Evolutionary conservation across 2,797 vertebrate species (phyloP).

Genomic region (Eidolon dupreanum): DNA sequence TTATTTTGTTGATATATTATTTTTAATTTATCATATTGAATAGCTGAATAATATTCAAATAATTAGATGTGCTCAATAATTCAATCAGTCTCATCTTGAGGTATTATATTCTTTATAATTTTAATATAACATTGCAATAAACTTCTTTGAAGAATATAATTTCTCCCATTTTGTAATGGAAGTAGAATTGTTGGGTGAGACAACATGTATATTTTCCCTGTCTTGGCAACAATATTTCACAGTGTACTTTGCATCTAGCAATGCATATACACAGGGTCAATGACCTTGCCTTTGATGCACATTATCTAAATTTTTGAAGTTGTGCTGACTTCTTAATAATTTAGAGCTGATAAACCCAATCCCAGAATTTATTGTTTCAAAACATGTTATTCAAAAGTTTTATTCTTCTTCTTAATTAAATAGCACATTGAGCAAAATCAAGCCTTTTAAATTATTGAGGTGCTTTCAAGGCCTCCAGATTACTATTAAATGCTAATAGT

Average conservation of each 20-base stretch:
- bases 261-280: not conserved
- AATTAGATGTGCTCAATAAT: not conserved
- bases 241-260: not conserved
- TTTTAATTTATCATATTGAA: slow-evolving; percentile 17
- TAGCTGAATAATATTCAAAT: not conserved
- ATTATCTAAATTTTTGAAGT: not conserved
- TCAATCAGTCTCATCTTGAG: not conserved
- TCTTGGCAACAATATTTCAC: not conserved
- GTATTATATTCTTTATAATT: not conserved
- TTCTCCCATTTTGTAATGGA: not conserved
- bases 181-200: slow-evolving; percentile 22
- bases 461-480: not conserved
- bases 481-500: slow-evolving; percentile 26
- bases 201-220: not conserved
- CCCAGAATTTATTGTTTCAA: not conserved
- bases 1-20: not conserved
- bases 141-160: not conserved
- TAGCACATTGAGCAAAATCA: slow-evolving; percentile 18
- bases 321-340: not conserved
- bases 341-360: not conserved
- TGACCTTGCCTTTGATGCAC: not conserved
- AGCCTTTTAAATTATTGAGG: slow-evolving; percentile 3
- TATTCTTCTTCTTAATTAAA: not conserved
- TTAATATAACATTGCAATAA: not conserved
- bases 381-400: not conserved